Evolutionary conservation across 2,113 vertebrate genomes (phyloP), one percentile per base, ranked within the genome.

Genomic region (Condylura cristata): DNA sequence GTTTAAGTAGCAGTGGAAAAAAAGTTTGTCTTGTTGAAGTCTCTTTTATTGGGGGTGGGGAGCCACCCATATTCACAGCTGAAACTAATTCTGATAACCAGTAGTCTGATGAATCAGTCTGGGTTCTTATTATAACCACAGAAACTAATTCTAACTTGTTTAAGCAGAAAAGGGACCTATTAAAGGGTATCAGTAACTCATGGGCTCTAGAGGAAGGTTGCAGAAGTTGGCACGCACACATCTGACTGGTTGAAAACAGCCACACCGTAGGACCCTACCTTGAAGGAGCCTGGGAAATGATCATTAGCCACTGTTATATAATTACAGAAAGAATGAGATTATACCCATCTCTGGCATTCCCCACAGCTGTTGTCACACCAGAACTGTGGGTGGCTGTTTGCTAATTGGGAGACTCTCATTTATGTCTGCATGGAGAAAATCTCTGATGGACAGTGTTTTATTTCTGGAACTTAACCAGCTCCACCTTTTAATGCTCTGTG

Each of bases 1-100:
- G 93, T 88, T 48, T 70, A 48, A 37, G 17, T 68, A 32, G 81
- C 80, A 82, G 78, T 86, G 80, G 34, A 79, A 46, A 63, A 68
- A 46, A 63, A 68, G 34, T 22, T 32, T 81, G 30, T 60, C 61
- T 86, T 86, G 26, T 74, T 72, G 84, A 92, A 88, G 39, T 65
- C 24, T 63, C 46, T 72, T 41, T 82, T 66, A 8, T 53, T 92
- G 71, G 91, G 79, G 80, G 34, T 8, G 75, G n/a, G 34, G n/a
- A 4, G 41, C 70, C 37, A 2, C 63, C 0, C 9, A 63, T 89
- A 46, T n/a, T 83, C n/a, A 58, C 70, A 86, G 79, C 56, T 56
- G 48, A 94, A 84, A 3, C 72, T 94, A 84, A 87, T 71, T 89
- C 39, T 87, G 78, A 37, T 17, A 85, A 71, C 66, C 53, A 71